Percentiles rank a stretch among this genome's conserved stretches.
These are phyloP conservation scores for Danionella cerebrum DNA, from an alignment of 2,113 vertebrate species.

Conservation along the genomic window DNA sequence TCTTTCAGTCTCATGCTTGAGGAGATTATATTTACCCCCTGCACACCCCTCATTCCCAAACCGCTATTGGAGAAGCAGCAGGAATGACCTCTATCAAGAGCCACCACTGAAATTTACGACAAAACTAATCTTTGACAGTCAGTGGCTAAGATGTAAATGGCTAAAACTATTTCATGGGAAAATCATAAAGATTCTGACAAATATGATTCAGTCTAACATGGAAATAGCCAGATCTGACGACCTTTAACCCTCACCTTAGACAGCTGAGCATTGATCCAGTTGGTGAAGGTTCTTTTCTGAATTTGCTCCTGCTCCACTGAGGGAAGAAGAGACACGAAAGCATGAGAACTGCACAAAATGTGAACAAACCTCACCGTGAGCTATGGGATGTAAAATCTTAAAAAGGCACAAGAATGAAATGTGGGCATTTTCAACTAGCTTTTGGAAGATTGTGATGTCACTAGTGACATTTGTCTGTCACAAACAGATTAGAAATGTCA, in stretches of 20 bases:
- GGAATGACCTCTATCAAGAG: constrained; percentile 39
- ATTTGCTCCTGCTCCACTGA: constrained; percentile 85
- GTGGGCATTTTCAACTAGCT: too few species aligned
- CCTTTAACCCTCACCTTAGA: constrained; percentile 72
- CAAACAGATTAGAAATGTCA: too few species aligned
- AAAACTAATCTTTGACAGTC: neutral
- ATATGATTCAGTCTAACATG: neutral
- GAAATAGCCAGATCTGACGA: neutral
- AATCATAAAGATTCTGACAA: neutral
- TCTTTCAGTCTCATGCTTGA: constrained; percentile 49
- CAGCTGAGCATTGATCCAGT: constrained; percentile 91
- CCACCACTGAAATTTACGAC: neutral
- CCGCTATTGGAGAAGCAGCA: constrained; percentile 24
- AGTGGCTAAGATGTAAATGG: neutral
- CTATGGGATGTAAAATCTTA: neutral
- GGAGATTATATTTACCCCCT: constrained; percentile 53
- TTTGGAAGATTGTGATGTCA: too few species aligned
- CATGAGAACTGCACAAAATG: neutral
- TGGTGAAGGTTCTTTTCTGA: constrained; percentile 95
- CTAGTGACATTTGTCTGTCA: too few species aligned
- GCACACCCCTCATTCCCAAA: neutral
- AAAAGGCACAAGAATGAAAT: too few species aligned
- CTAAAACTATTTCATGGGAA: neutral
- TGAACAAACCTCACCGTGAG: neutral
- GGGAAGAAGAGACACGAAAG: constrained; percentile 1